Evolutionary conservation across 1,140 invertebrate species (phyloP).

Genomic region (Drosophila santomea): DNA sequence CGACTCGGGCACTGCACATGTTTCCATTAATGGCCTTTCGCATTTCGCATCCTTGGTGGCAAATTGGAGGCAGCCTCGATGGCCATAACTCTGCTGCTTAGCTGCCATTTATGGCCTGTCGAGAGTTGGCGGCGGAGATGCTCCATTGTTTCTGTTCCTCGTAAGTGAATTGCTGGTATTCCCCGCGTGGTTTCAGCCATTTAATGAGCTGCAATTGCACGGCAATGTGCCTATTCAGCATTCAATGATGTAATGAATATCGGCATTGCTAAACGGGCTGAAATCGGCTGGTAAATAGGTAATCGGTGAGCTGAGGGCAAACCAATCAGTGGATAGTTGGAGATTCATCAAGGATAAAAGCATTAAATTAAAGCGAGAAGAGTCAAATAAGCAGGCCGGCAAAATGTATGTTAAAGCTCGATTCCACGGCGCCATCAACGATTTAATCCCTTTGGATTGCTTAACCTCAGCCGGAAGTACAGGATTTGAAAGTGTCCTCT

Average conservation of each 20-base stretch:
- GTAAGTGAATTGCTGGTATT: slow-evolving; percentile 33
- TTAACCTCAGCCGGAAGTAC: not conserved
- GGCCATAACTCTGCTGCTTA: slow-evolving; percentile 75
- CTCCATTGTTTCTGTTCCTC: slow-evolving; percentile 50
- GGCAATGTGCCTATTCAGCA: slow-evolving; percentile 20
- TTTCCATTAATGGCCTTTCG: slow-evolving; percentile 72
- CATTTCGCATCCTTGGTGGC: slow-evolving; percentile 74
- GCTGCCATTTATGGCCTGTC: slow-evolving; percentile 72
- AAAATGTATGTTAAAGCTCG: no score
- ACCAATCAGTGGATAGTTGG: slow-evolving; percentile 10
- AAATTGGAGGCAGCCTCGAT: slow-evolving; percentile 72
- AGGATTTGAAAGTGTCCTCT: not conserved
- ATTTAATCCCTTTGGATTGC: not conserved
- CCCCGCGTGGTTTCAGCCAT: slow-evolving; percentile 33
- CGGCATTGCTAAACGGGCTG: slow-evolving; percentile 14
- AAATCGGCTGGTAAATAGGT: slow-evolving; percentile 33
- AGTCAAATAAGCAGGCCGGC: not conserved
- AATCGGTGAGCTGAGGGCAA: slow-evolving; percentile 15
- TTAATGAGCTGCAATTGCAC: slow-evolving; percentile 51
- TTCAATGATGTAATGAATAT: slow-evolving; percentile 17
- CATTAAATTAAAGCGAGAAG: slow-evolving; percentile 7
- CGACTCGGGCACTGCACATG: slow-evolving; percentile 53
- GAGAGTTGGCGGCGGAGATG: slow-evolving; percentile 20
- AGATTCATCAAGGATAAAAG: slow-evolving; percentile 13
- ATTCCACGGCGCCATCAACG: no score